These are phyloP conservation scores for Stenolophus ochropezus DNA, from an alignment of 2,888 invertebrate genomes.

Conservation along the genomic window DNA sequence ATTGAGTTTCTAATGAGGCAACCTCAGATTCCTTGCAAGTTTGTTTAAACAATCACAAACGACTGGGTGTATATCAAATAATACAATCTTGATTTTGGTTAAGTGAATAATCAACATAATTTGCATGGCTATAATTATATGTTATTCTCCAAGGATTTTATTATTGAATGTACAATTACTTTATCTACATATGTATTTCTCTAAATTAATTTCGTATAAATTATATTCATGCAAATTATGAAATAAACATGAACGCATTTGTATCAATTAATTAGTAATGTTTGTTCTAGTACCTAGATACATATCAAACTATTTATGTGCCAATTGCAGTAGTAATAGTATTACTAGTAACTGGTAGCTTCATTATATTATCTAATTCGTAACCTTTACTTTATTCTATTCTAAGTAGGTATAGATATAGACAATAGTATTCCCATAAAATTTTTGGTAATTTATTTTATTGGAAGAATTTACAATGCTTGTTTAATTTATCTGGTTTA, in stretches of 20 bases:
- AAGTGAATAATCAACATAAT: constrained; percentile 44
- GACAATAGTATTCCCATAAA: too few relatives aligned
- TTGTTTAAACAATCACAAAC: constrained; percentile 33
- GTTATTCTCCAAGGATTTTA: constrained; percentile 28
- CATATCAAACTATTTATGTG: not conserved
- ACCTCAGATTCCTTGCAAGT: constrained; percentile 32
- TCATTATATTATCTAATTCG: too few relatives aligned
- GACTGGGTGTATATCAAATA: constrained; percentile 39
- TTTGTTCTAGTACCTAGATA: not conserved
- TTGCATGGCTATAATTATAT: constrained; percentile 36
- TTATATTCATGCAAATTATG: not conserved
- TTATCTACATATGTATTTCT: not conserved
- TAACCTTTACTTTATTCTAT: too few relatives aligned
- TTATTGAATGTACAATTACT: constrained; percentile 13
- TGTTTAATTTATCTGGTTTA: too few relatives aligned
- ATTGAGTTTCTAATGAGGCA: constrained; percentile 39
- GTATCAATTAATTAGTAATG: not conserved
- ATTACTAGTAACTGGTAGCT: too few relatives aligned
- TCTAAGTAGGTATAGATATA: too few relatives aligned
- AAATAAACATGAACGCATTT: not conserved
- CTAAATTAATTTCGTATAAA: not conserved
- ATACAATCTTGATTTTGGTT: constrained; percentile 39
- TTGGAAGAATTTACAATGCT: too few relatives aligned
- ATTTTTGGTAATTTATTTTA: too few relatives aligned
- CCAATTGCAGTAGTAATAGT: too few relatives aligned